These are phyloP conservation scores for Larimichthys polyactis DNA, from an alignment of 2,113 vertebrate genomes.

Conservation along the genomic window DNA sequence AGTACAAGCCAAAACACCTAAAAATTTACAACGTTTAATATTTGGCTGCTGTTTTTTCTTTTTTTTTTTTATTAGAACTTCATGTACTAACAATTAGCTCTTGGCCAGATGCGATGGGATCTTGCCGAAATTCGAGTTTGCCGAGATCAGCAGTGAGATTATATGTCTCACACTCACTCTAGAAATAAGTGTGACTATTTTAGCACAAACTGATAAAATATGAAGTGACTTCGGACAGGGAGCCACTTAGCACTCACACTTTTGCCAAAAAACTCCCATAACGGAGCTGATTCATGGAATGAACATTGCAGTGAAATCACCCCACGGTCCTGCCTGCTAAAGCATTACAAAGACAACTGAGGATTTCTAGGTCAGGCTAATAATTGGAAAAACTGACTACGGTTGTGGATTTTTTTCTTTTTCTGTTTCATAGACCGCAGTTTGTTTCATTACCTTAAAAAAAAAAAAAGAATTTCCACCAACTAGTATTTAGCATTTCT, in stretches of 20 bases:
- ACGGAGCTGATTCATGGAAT: constrained; percentile 69
- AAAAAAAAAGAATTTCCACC: constrained; percentile 70
- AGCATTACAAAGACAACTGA: constrained; percentile 76
- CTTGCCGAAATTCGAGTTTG: constrained; percentile 23
- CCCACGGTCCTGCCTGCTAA: constrained; percentile 60
- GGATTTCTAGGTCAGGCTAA: constrained; percentile 83
- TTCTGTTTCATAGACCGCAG: constrained; percentile 69
- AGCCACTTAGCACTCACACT: constrained; percentile 57
- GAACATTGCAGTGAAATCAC: constrained; percentile 61
- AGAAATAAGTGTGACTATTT: constrained; percentile 60
- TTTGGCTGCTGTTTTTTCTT: constrained; percentile 12
- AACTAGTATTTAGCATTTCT: constrained; percentile 78
- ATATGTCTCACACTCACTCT: constrained; percentile 51
- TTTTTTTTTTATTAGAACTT: constrained; percentile 13
- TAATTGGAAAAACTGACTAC: constrained; percentile 84
- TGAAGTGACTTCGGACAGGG: constrained; percentile 47
- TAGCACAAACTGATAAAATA: constrained; percentile 57
- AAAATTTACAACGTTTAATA: constrained; percentile 15
- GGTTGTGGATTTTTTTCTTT: constrained; percentile 61
- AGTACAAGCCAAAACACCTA: constrained; percentile 7
- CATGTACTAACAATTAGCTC: constrained; percentile 13
- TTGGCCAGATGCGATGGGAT: constrained; percentile 16
- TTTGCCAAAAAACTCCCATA: constrained; percentile 49
- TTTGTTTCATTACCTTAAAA: constrained; percentile 75
- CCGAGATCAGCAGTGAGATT: constrained; percentile 40